A percentile compares a stretch with the other conserved stretches of the same genome.
Evolutionary conservation across 2,113 vertebrate species (phyloP).

Genomic region (Atherinomorus stipes): DNA sequence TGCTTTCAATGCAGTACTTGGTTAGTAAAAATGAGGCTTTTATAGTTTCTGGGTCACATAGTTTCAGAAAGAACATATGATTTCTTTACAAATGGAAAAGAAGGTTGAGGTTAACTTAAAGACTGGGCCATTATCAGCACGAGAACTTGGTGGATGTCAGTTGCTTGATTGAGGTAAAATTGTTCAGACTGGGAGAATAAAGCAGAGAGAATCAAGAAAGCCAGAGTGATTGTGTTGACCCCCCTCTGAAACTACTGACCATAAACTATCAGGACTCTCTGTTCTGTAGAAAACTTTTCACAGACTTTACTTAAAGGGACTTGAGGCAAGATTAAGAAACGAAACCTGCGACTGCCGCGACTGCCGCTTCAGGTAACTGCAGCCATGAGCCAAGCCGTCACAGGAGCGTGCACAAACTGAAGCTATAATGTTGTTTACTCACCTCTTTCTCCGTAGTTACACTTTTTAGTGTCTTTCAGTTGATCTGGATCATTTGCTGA

Average conservation of each 20-base stretch:
- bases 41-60: conserved; percentile 21
- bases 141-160: conserved; percentile 18
- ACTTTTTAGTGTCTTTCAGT: no score
- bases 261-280: not conserved
- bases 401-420: no score
- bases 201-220: conserved; percentile 3
- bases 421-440: no score
- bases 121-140: conserved; percentile 16
- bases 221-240: conserved; percentile 5
- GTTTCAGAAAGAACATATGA: conserved; percentile 37
- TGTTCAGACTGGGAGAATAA: not conserved
- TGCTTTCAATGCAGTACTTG: conserved; percentile 1
- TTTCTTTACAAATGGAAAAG: conserved; percentile 34
- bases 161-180: conserved; percentile 45
- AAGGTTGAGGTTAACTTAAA: not conserved
- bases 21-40: not conserved
- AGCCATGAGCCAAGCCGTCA: no score
- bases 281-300: not conserved
- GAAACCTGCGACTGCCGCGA: no score
- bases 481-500: no score
- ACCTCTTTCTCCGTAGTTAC: no score
- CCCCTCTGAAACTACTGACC: not conserved
- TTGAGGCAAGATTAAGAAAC: no score
- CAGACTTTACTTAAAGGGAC: no score
- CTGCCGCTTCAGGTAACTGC: no score